Conservation (phyloP, 2,113 vertebrate genomes). For the Mustelus asterias region DNA sequence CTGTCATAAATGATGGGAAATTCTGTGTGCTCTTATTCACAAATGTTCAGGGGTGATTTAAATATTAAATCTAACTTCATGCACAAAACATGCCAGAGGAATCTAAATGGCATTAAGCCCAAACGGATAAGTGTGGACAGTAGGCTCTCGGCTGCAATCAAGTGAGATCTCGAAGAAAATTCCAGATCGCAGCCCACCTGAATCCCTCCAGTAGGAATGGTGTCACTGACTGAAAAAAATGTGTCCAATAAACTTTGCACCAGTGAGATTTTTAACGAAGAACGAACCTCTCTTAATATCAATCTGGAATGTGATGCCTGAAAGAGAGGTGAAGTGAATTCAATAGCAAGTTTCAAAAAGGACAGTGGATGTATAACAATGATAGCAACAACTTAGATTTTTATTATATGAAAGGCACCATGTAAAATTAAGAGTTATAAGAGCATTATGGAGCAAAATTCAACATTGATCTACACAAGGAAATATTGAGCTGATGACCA, state of each 20-base stretch:
- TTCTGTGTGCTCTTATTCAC: neutral
- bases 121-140: neutral
- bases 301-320: neutral
- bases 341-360: too few relatives aligned
- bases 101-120: neutral
- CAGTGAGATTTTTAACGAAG: neutral
- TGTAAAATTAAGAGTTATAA: too few relatives aligned
- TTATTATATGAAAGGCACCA: too few relatives aligned
- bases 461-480: too few relatives aligned
- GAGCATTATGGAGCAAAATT: too few relatives aligned
- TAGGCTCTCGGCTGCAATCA: neutral
- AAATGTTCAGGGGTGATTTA: neutral
- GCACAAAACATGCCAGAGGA: neutral
- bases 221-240: neutral
- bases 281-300: neutral
- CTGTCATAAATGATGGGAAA: neutral
- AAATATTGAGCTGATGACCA: too few relatives aligned
- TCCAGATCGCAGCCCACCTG: neutral
- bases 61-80: neutral
- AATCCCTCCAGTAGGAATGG: neutral
- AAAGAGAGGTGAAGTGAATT: too few relatives aligned
- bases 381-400: too few relatives aligned
- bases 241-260: neutral
- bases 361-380: too few relatives aligned
- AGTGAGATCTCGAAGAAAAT: neutral